phyloP scores from a whole-genome alignment of 2,113 vertebrate species.

The Puntigrus tetrazona region DNA sequence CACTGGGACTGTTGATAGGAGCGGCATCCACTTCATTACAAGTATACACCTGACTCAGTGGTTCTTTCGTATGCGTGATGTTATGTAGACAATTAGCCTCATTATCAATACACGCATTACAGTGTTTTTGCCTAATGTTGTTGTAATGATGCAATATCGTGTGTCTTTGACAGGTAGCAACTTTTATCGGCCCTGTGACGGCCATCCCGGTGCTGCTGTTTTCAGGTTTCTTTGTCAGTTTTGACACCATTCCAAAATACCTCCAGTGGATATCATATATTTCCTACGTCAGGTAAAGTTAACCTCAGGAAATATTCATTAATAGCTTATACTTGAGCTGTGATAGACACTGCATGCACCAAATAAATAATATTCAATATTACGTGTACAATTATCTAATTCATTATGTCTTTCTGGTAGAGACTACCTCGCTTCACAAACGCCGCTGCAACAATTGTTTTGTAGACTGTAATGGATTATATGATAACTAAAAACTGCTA shows the following conservation, averaged over 20 bases:
- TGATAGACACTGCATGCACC: neutral
- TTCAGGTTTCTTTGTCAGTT: constrained; percentile 89
- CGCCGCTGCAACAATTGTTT: too few relatives aligned
- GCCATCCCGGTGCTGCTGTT: constrained; percentile 87
- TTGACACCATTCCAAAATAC: constrained; percentile 87
- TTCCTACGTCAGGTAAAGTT: constrained; percentile 85
- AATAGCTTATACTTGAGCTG: neutral
- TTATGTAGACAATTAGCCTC: neutral
- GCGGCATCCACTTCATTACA: constrained; percentile 86
- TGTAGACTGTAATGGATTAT: too few relatives aligned
- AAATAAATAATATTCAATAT: too few relatives aligned
- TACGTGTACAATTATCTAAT: too few relatives aligned
- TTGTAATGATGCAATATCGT: neutral
- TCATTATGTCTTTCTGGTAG: too few relatives aligned
- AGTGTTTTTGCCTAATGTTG: neutral
- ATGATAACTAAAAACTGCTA: too few relatives aligned
- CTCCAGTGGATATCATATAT: constrained; percentile 90
- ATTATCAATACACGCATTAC: neutral
- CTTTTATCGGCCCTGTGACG: constrained; percentile 86
- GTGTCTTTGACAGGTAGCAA: constrained; percentile 78
- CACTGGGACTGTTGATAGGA: constrained; percentile 85
- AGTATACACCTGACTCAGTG: constrained; percentile 60
- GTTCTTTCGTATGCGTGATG: neutral
- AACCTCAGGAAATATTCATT: neutral
- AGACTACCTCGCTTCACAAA: too few relatives aligned